Conservation (phyloP, 1,140 invertebrate species). For the Coboldia fuscipes region DNA sequence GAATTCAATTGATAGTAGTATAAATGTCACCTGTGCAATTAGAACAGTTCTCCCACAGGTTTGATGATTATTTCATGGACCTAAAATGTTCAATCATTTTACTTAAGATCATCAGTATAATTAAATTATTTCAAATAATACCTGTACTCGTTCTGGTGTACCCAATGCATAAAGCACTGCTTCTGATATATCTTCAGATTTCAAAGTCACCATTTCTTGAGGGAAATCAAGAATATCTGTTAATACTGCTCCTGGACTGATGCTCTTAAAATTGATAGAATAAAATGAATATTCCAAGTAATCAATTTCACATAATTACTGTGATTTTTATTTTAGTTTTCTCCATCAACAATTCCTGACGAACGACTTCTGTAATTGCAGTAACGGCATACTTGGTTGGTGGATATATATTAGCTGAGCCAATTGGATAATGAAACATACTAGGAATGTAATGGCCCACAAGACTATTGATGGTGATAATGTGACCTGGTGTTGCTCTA, state of each 20-base stretch:
- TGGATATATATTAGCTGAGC: background rate
- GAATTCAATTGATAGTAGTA: too few species aligned
- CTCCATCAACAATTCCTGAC: background rate
- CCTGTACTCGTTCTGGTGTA: slow-evolving; percentile 24
- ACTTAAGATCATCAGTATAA: too few species aligned
- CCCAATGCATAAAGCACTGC: slow-evolving; percentile 27
- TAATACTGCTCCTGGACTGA: slow-evolving; percentile 34
- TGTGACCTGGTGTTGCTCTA: background rate
- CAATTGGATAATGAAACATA: too few species aligned
- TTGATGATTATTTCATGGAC: slow-evolving; percentile 13
- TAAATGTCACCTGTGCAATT: too few species aligned
- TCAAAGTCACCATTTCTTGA: slow-evolving; percentile 13
- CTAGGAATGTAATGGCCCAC: slow-evolving; percentile 2
- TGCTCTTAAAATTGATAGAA: slow-evolving; percentile 26
- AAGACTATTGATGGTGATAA: slow-evolving; percentile 1
- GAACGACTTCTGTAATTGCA: slow-evolving; percentile 1
- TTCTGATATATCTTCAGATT: slow-evolving; percentile 25
- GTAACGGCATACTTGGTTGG: slow-evolving; percentile 2
- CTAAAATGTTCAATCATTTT: slow-evolving; percentile 2
- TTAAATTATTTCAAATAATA: background rate
- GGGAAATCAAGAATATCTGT: too few species aligned
- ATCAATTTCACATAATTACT: too few species aligned
- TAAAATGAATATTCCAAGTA: slow-evolving; percentile 5
- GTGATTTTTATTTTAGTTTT: slow-evolving; percentile 2
- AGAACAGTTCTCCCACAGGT: slow-evolving; percentile 11